phyloP scores from a whole-genome alignment of 2,797 vertebrate genomes.

The Acropternis orthonyx region DNA sequence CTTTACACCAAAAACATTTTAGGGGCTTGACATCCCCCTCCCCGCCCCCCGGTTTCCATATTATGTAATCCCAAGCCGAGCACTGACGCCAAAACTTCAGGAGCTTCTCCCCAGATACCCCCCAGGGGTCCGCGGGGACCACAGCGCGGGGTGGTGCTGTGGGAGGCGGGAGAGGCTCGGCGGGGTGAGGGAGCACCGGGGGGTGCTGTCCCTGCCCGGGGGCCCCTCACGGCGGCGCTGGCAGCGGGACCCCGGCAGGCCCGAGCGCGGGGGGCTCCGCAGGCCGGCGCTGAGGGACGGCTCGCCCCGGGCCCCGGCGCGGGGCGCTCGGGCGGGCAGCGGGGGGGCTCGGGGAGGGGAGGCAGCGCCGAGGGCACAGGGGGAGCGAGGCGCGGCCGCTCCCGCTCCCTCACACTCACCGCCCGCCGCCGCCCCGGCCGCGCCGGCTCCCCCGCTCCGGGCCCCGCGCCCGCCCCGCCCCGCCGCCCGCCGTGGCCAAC shows the following conservation, averaged over 20 bases:
- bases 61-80: not conserved
- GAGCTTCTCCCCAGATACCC: not conserved
- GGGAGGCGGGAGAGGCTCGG: not conserved
- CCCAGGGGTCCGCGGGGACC: not conserved
- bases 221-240: not conserved
- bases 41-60: not conserved
- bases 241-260: not conserved
- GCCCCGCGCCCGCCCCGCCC: too few species aligned
- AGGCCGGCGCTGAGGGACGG: not conserved
- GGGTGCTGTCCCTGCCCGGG: not conserved
- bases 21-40: not conserved
- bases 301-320: not conserved
- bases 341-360: not conserved
- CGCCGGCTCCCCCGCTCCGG: not conserved
- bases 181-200: accelerated
- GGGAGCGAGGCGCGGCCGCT: not conserved
- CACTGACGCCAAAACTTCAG: not conserved
- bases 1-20: not conserved
- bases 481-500: not conserved
- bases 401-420: not conserved
- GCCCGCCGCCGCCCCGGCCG: not conserved
- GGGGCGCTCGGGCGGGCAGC: not conserved
- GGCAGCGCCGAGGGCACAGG: not conserved
- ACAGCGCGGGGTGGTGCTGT: accelerated
- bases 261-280: not conserved